Evolutionary conservation across 1,140 invertebrate species (phyloP), one percentile per base, ranked within the genome.

Genomic region (Plectrocnemia conspersa): DNA sequence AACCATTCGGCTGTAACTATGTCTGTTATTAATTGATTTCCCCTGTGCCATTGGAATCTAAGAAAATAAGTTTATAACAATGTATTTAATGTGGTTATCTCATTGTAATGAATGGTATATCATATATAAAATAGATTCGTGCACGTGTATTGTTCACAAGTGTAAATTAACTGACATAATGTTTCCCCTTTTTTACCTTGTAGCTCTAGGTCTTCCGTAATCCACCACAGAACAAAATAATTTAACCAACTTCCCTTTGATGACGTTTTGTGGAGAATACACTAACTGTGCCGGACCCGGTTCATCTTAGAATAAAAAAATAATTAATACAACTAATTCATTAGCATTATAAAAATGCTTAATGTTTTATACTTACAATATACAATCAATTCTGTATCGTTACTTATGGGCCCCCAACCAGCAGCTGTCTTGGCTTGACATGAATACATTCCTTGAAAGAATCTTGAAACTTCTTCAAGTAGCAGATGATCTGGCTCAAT

Each of bases 381-480:
- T 42, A 91, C 86, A 47, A 85, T 72, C 4, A 93, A 77, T 59
- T 89, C 82, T 4, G 82, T 82, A 47, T 83, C 81, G 21, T 79
- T 74, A 6, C 89, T 91, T 56, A 81, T 74, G 5, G 79, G 77
- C 29, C 90, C 89, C 86, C 88, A 91, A 7, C 89, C 91, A 13
- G 90, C 90, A 13, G 81, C 79, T 70, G 91, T 93, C 65, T 82
- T 83, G 1, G 89, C 91, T 63, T 87, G 82, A 68, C 91, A 94
- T 0, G 89, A 90, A 71, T 92, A 94, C 69, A 93, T 93, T 15
- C 91, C 92, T 56, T 91, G 88, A 66, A 93, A 91, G 36, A 81
- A 83, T 57, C 88, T 79, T 6, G 82, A 84, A 10, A 93, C 90
- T 55, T 84, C 81, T 62, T 89, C 83, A 11, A 93, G 73, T 22